Conservation (phyloP, 2,113 vertebrate species). For the Hypomesus transpacificus region DNA sequence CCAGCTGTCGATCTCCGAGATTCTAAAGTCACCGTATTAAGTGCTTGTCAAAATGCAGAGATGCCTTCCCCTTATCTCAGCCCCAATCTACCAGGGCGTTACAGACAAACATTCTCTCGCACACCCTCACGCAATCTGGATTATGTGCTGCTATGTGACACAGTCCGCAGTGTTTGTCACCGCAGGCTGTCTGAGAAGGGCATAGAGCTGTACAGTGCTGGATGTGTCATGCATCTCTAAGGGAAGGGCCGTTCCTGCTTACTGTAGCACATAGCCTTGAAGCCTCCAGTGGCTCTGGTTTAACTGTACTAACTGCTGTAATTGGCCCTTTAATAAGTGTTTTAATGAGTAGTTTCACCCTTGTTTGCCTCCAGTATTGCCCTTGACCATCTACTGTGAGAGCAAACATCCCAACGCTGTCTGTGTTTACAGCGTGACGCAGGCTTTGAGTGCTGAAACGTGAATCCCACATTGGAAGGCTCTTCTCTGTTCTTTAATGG, state of each 20-base stretch:
- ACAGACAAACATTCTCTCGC: constrained; percentile 7
- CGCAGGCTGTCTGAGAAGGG: no score
- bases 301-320: constrained; percentile 43
- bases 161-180: no score
- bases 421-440: neutral
- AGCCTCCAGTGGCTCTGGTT: constrained; percentile 5
- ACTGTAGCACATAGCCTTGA: constrained; percentile 21
- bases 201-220: neutral
- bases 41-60: neutral
- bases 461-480: no score
- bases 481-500: no score
- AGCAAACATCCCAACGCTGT: constrained; percentile 4
- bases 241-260: constrained; percentile 13
- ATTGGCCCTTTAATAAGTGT: constrained; percentile 38
- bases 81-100: neutral
- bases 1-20: neutral
- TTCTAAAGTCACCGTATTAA: neutral
- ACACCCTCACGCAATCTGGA: neutral
- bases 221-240: constrained; percentile 11
- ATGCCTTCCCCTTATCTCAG: neutral
- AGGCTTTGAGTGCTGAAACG: constrained; percentile 1
- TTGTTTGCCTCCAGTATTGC: constrained; percentile 22
- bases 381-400: constrained; percentile 19
- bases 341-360: constrained; percentile 42
- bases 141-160: no score